These are phyloP conservation scores for Bombyx huttoni DNA, from an alignment of 2,888 invertebrate genomes.

Conservation along the genomic window DNA sequence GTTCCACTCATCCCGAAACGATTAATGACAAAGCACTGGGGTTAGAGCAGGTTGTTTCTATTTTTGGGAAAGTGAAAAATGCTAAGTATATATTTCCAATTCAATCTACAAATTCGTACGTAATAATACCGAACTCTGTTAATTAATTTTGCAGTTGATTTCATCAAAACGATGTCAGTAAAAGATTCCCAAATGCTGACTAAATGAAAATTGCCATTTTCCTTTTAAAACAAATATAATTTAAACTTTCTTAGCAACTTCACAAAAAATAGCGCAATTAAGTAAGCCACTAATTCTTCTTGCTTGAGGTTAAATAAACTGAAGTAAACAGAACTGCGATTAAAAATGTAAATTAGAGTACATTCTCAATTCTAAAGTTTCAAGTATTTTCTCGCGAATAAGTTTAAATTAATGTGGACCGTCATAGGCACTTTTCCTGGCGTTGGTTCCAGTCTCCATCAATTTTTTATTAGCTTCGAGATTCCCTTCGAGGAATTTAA, in stretches of 20 bases:
- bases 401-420: conserved; percentile 61
- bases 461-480: conserved; percentile 53
- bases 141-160: no score
- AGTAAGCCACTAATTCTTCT: conserved; percentile 18
- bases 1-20: no score
- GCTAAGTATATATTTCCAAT: no score
- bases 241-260: conserved; percentile 5
- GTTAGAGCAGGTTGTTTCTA: no score
- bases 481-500: conserved; percentile 36
- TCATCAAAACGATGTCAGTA: neutral
- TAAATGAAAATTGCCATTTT: neutral
- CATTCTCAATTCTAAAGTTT: conserved; percentile 55
- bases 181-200: neutral
- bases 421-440: conserved; percentile 41
- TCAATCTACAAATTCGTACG: no score
- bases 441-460: conserved; percentile 29
- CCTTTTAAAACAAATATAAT: neutral
- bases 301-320: conserved; percentile 33
- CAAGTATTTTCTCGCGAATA: conserved; percentile 56
- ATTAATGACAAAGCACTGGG: no score
- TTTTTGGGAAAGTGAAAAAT: no score
- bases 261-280: conserved; percentile 9
- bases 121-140: no score
- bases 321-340: conserved; percentile 43
- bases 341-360: conserved; percentile 58